Evolutionary conservation across 2,113 vertebrate species (phyloP).

Genomic region (Sander lucioperca): DNA sequence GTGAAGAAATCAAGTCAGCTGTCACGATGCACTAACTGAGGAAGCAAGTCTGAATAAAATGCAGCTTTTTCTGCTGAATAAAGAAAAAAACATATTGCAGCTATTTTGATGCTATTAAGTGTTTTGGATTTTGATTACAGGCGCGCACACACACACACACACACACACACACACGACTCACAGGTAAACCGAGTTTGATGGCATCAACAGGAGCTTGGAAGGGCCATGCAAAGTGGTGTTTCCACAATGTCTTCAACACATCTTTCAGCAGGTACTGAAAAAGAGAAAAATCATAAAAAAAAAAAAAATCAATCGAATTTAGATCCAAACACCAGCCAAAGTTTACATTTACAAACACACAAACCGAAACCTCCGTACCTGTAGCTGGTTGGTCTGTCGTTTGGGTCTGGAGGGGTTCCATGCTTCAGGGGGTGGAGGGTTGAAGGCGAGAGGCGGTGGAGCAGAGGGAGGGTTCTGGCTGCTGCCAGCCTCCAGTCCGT

Average conservation of each 20-base stretch:
- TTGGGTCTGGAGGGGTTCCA: constrained; percentile 89
- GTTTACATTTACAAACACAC: neutral
- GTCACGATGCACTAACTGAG: neutral
- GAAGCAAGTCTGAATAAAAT: neutral
- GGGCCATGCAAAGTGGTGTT: constrained; percentile 95
- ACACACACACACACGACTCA: constrained; percentile 77
- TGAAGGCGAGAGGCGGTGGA: constrained; percentile 81
- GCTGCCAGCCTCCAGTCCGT: constrained; percentile 89
- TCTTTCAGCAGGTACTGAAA: constrained; percentile 92
- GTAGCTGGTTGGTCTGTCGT: constrained; percentile 94
- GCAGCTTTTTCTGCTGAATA: neutral
- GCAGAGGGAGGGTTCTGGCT: constrained; percentile 86
- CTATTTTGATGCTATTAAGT: neutral
- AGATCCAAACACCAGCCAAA: neutral
- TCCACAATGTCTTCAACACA: constrained; percentile 94
- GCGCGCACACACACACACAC: constrained; percentile 39
- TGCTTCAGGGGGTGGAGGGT: constrained; percentile 88
- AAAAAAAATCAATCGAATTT: constrained; percentile 6
- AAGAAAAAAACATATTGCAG: neutral
- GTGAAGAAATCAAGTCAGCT: neutral
- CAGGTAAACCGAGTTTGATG: constrained; percentile 92
- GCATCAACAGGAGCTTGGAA: constrained; percentile 95
- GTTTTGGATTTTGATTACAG: neutral
- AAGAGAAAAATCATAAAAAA: constrained; percentile 20
- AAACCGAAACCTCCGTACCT: constrained; percentile 52